Percentiles rank a stretch among this genome's conserved stretches.
These are phyloP conservation scores for Apamea monoglypha DNA, from an alignment of 2,888 invertebrate genomes.

Conservation along the genomic window DNA sequence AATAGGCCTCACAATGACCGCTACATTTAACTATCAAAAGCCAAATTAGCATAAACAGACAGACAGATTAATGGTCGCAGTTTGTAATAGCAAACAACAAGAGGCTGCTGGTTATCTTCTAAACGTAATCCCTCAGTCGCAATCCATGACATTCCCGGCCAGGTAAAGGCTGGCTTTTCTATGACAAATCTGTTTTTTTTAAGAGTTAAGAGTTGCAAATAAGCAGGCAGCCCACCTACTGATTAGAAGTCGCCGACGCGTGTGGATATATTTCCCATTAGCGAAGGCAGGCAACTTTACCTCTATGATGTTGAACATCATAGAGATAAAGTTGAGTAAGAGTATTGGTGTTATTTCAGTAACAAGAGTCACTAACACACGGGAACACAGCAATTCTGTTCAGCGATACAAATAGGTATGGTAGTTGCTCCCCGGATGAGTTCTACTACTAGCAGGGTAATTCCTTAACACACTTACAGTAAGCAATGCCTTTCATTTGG, in stretches of 20 bases:
- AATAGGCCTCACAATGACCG: slow-evolving; percentile 12
- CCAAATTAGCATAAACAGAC: slow-evolving; percentile 47
- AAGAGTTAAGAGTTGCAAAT: neutral
- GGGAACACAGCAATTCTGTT: neutral
- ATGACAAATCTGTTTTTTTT: neutral
- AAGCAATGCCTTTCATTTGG: neutral
- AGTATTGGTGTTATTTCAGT: neutral
- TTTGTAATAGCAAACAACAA: slow-evolving; percentile 30
- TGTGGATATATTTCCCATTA: too few species aligned
- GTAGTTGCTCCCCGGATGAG: neutral
- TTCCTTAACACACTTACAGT: neutral
- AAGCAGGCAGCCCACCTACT: neutral
- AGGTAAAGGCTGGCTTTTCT: slow-evolving; percentile 1
- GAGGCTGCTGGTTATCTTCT: slow-evolving; percentile 15
- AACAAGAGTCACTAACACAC: neutral
- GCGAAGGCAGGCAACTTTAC: too few species aligned
- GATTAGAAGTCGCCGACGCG: neutral
- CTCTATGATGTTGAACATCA: too few species aligned
- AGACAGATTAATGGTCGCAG: slow-evolving; percentile 36
- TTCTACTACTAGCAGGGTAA: neutral
- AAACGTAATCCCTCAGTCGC: slow-evolving; percentile 22
- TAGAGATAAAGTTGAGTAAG: neutral
- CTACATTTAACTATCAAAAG: slow-evolving; percentile 22
- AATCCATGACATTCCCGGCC: neutral
- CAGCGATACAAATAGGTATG: neutral